phyloP scores from a whole-genome alignment of 2,888 invertebrate genomes.

The Oithona nana region DNA sequence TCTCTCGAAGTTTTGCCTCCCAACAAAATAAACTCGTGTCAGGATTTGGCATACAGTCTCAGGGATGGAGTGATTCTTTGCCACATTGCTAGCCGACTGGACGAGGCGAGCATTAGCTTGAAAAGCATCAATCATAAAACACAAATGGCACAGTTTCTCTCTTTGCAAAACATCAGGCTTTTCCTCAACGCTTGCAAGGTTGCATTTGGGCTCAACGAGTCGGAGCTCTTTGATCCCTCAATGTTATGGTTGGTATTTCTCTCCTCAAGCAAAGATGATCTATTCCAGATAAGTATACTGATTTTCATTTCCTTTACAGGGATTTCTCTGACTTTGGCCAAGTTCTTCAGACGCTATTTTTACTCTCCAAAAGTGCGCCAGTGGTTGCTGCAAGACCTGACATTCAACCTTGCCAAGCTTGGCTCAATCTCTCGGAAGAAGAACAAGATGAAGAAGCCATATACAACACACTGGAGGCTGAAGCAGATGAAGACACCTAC shows the following conservation, averaged over 20 bases:
- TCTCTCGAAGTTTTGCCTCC: slow-evolving; percentile 42
- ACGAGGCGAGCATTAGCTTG: slow-evolving; percentile 68
- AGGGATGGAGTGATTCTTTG: slow-evolving; percentile 78
- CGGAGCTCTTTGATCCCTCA: slow-evolving; percentile 79
- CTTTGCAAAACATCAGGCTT: slow-evolving; percentile 79
- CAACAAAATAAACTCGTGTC: slow-evolving; percentile 60
- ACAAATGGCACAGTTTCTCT: slow-evolving; percentile 94
- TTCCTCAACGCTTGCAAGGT: slow-evolving; percentile 72
- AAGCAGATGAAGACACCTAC: slow-evolving; percentile 19
- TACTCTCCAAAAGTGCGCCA: slow-evolving; percentile 46
- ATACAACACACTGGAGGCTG: slow-evolving; percentile 29
- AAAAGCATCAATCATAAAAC: slow-evolving; percentile 86
- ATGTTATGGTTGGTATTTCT: too few species aligned
- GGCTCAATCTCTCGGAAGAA: neutral
- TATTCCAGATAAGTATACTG: too few species aligned
- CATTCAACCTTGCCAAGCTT: slow-evolving; percentile 21
- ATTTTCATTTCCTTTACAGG: too few species aligned
- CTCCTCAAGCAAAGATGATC: too few species aligned
- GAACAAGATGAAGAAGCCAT: slow-evolving; percentile 26
- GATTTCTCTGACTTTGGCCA: slow-evolving; percentile 85
- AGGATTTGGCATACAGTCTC: slow-evolving; percentile 53
- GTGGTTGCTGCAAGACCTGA: slow-evolving; percentile 21
- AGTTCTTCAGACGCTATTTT: slow-evolving; percentile 73
- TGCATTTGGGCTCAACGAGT: slow-evolving; percentile 59
- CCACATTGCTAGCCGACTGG: slow-evolving; percentile 66